phyloP scores from a whole-genome alignment of 2,888 invertebrate species.

The Craniophora ligustri region DNA sequence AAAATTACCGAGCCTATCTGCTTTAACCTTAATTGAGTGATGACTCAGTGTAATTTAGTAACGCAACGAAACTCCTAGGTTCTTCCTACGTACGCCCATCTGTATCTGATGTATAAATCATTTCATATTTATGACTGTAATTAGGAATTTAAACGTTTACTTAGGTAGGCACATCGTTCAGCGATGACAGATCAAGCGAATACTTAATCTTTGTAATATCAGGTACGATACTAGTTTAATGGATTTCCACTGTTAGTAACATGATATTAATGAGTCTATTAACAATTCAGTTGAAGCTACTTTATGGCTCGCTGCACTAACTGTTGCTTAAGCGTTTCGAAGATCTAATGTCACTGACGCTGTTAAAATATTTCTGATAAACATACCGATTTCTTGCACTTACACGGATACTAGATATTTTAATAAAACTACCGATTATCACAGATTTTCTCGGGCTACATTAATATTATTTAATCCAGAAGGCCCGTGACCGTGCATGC shows the following conservation, averaged over 20 bases:
- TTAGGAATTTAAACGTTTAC: slow-evolving; percentile 27
- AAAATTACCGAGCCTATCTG: neutral
- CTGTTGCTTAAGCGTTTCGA: too few species aligned
- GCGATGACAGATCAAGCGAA: slow-evolving; percentile 32
- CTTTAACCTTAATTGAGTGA: slow-evolving; percentile 11
- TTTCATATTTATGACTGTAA: slow-evolving; percentile 37
- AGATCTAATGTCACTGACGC: too few species aligned
- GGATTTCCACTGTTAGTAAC: neutral
- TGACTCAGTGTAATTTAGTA: slow-evolving; percentile 41
- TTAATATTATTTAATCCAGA: too few species aligned
- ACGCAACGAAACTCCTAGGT: slow-evolving; percentile 33
- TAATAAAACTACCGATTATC: too few species aligned
- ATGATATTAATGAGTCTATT: slow-evolving; percentile 12
- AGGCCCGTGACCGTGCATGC: too few species aligned
- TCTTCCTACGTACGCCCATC: slow-evolving; percentile 52
- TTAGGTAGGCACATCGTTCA: slow-evolving; percentile 23
- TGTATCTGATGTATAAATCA: slow-evolving; percentile 19
- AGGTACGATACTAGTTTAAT: slow-evolving; percentile 6
- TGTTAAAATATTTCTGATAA: too few species aligned
- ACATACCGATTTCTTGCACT: too few species aligned
- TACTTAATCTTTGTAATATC: slow-evolving; percentile 5
- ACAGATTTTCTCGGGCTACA: too few species aligned
- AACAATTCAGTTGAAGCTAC: neutral
- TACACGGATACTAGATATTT: too few species aligned
- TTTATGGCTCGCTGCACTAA: neutral